A percentile compares a stretch with the other conserved stretches of the same genome.
These are phyloP conservation scores for Pogonophryne albipinna DNA, from an alignment of 2,797 vertebrate genomes.

Conservation along the genomic window DNA sequence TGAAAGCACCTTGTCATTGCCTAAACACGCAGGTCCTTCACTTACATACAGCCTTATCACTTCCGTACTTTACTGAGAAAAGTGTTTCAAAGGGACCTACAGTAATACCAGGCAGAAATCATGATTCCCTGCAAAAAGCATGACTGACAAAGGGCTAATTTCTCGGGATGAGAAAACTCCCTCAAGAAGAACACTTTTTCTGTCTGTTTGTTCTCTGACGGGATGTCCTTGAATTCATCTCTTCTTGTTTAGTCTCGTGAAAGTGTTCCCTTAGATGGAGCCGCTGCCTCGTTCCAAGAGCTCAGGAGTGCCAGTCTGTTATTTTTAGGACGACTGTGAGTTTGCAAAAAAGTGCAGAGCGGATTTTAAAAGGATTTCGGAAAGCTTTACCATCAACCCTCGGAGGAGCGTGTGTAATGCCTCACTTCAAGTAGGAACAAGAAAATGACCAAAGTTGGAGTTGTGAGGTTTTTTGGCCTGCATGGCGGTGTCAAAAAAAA, in stretches of 20 bases:
- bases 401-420: slow-evolving; percentile 15
- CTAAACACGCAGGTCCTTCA: not conserved
- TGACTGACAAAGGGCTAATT: not conserved
- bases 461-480: not conserved
- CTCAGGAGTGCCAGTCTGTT: slow-evolving; percentile 1
- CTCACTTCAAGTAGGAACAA: not conserved
- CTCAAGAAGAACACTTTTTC: not conserved
- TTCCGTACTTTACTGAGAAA: not conserved
- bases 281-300: not conserved
- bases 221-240: not conserved
- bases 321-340: slow-evolving; percentile 29
- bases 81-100: no score
- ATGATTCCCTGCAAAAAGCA: no score
- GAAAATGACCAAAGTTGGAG: slow-evolving; percentile 28
- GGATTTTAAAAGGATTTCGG: slow-evolving; percentile 28
- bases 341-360: slow-evolving; percentile 2
- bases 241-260: not conserved
- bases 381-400: not conserved
- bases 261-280: not conserved
- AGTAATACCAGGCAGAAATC: no score
- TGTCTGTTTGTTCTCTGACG: not conserved
- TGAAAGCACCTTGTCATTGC: not conserved
- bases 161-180: not conserved
- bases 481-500: not conserved
- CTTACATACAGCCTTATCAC: not conserved